These are phyloP conservation scores for Mythimna impura DNA, from an alignment of 2,888 invertebrate species.

Conservation along the genomic window DNA sequence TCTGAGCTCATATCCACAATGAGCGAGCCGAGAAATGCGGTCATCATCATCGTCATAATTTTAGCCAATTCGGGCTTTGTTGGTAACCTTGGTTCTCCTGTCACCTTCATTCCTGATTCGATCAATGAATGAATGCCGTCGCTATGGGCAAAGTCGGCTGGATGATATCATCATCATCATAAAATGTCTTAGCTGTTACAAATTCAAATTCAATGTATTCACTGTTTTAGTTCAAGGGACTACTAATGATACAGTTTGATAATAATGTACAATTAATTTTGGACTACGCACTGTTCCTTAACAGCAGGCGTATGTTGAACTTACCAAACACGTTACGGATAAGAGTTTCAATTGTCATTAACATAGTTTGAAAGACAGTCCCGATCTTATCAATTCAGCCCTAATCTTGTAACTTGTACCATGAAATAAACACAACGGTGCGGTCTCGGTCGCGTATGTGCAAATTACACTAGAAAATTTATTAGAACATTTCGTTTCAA, in stretches of 20 bases:
- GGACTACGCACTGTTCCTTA: neutral
- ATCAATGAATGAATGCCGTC: no score
- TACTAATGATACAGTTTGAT: no score
- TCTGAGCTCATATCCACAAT: no score
- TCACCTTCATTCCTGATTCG: no score
- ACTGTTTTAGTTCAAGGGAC: no score
- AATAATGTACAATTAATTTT: neutral
- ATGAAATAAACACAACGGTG: slow-evolving; percentile 73
- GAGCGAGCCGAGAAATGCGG: no score
- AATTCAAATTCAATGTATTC: neutral
- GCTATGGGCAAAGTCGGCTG: no score
- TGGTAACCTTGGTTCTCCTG: no score
- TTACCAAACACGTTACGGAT: neutral
- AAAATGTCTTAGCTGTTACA: no score
- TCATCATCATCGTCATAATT: no score
- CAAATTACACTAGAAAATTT: slow-evolving; percentile 82
- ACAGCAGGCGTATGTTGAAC: neutral
- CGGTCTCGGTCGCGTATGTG: slow-evolving; percentile 80
- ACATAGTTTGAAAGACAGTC: slow-evolving; percentile 25
- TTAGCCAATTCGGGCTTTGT: no score
- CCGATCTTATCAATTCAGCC: slow-evolving; percentile 38
- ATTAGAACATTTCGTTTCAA: slow-evolving; percentile 78
- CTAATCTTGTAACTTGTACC: slow-evolving; percentile 65
- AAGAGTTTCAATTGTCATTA: slow-evolving; percentile 16
- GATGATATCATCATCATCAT: no score